Conservation (phyloP, 2,797 vertebrate species). For the Coregonus suidteri region DNA sequence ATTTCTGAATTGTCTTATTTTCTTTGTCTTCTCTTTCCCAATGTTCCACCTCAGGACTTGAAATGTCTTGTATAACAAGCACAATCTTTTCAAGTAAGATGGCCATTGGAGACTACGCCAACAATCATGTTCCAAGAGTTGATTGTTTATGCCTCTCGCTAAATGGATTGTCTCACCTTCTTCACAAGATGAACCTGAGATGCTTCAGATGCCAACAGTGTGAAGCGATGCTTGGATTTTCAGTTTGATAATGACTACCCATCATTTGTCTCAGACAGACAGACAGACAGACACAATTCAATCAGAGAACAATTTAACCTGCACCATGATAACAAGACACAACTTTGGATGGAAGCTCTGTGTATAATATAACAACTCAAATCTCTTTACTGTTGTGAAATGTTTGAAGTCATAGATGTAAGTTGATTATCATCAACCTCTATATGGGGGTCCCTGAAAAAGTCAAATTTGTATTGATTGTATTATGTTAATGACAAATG, state of each 20-base stretch:
- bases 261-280: constrained; percentile 67
- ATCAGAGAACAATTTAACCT: constrained; percentile 50
- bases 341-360: constrained; percentile 40
- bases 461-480: neutral
- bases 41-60: constrained; percentile 70
- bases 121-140: constrained; percentile 68
- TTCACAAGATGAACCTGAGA: constrained; percentile 72
- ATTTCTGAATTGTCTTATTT: constrained; percentile 58
- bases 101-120: constrained; percentile 62
- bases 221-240: constrained; percentile 69
- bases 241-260: constrained; percentile 53
- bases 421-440: constrained; percentile 13
- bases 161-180: constrained; percentile 77
- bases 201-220: constrained; percentile 73
- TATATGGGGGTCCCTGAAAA: neutral
- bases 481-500: neutral
- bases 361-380: constrained; percentile 56
- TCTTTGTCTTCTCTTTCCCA: constrained; percentile 67
- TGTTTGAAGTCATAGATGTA: constrained; percentile 42
- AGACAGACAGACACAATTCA: constrained; percentile 67
- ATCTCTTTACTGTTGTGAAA: constrained; percentile 54
- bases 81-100: constrained; percentile 67
- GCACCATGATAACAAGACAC: constrained; percentile 60
- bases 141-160: constrained; percentile 75
- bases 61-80: constrained; percentile 69